Conservation (phyloP, 2,113 vertebrate genomes). For the Aegithalos caudatus region DNA sequence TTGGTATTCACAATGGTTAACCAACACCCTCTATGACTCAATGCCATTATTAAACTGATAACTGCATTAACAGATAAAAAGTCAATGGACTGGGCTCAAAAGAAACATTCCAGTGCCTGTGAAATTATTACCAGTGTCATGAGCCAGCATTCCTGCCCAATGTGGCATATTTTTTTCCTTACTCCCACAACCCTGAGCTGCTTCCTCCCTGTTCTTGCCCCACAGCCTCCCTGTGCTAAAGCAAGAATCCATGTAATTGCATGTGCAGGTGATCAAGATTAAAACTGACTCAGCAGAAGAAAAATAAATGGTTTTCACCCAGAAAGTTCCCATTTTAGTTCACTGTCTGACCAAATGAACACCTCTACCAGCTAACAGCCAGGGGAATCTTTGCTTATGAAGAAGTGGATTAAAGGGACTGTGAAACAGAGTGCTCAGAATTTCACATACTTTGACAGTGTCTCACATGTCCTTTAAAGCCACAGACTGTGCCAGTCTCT, state of each 20-base stretch:
- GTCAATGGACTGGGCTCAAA: background rate
- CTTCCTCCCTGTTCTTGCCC: background rate
- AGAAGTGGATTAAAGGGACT: background rate
- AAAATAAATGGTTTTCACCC: background rate
- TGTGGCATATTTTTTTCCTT: background rate
- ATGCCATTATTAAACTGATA: background rate
- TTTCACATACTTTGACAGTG: background rate
- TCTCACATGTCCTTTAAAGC: background rate
- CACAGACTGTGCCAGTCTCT: background rate
- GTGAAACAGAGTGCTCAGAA: background rate
- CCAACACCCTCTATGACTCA: slow-evolving; percentile 41
- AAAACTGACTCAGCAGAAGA: background rate
- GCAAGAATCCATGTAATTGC: background rate
- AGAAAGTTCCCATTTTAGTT: background rate
- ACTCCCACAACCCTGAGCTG: background rate
- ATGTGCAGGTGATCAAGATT: background rate
- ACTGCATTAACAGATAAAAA: background rate
- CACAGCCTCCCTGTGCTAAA: background rate
- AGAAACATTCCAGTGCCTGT: slow-evolving; percentile 6
- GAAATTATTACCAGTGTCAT: background rate
- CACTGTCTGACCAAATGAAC: background rate
- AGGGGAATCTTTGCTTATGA: background rate
- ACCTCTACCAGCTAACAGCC: background rate
- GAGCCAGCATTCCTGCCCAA: background rate
- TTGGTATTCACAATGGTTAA: slow-evolving; percentile 14